A percentile compares a stretch with the other conserved stretches of the same genome.
phyloP scores from a whole-genome alignment of 2,113 vertebrate species.

The Paramormyrops kingsleyae region DNA sequence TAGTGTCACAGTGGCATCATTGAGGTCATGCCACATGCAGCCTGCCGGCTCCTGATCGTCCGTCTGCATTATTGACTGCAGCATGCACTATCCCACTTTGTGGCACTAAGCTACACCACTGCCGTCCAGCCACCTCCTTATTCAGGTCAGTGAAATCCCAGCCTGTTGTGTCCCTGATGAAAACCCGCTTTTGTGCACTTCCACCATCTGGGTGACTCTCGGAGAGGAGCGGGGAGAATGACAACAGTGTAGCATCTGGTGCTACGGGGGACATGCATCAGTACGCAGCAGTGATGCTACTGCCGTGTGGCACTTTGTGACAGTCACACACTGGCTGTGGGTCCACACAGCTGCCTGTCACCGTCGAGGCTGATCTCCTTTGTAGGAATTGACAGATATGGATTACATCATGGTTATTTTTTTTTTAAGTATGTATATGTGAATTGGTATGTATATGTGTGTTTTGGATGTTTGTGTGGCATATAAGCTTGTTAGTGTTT shows the following conservation, averaged over 20 bases:
- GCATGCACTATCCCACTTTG: not conserved
- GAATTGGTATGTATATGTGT: not conserved
- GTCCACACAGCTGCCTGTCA: not conserved
- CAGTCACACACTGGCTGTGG: not conserved
- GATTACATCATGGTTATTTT: not conserved
- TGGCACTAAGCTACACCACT: not conserved
- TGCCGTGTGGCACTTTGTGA: not conserved
- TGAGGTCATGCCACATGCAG: not conserved
- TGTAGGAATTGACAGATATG: not conserved
- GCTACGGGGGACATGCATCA: not conserved
- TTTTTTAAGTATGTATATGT: not conserved
- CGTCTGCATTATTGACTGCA: not conserved
- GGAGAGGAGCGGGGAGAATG: not conserved
- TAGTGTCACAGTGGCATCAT: not conserved
- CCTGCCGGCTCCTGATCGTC: not conserved
- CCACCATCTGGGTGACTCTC: not conserved
- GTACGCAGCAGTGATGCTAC: not conserved
- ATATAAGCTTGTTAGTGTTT: not conserved
- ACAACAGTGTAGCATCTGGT: not conserved
- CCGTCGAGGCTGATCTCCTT: not conserved
- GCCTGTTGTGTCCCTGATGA: not conserved
- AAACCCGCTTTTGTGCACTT: not conserved
- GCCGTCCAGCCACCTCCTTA: not conserved
- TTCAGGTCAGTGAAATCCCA: not conserved
- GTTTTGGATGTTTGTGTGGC: not conserved